Base-by-base conservation (phyloP, 1,140 invertebrate species). In the Brachionus asplanchnoidis region DNA sequence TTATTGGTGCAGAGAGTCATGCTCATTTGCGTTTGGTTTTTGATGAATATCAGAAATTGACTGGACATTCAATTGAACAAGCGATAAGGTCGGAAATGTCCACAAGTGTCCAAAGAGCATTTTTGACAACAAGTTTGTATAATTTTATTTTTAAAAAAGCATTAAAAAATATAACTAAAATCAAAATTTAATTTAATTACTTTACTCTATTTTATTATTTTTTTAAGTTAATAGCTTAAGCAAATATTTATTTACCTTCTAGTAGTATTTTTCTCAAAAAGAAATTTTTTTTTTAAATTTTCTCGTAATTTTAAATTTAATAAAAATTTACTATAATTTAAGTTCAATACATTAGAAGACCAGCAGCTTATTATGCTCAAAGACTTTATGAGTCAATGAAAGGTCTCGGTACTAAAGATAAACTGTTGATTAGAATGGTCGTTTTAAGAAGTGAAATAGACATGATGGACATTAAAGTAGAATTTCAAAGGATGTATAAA, bases 401-500 rank as follows among this genome's bases (percentile, higher is more conserved):
- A 40, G 82, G 82, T 28, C 14, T 75, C 1, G 82, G 82, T 11
- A 84, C 82, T 8, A 68, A 56, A 84, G 82, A 84, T 23, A 42
- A 65, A 77, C 11, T 60, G 9, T 44, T 84, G 26, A 60, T 75
- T 26, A 53, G 84, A 75, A 23, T 77, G 12, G 28, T 56, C 11
- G 66, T 84, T 75, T 66, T 66, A 0, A 83, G 89, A 60, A 68
- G 84, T 66, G 84, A 84, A 75, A 53, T 75, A 42, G 84, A 84
- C 60, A 75, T 84, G 84, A 66, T 78, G 28, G 44, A 84, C 17
- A 84, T 84, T 14, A 84, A 84, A 78, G 11, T 11, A 7, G 84
- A 84, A 75, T 84, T 75, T 78, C 44, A 78, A 60, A 60, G 32
- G 23, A 44, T 53, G 60, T 84, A 32, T 28, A 36, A n/a, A 46